phyloP scores from a whole-genome alignment of 1,140 invertebrate genomes.

The Condylostylus longicornis region DNA sequence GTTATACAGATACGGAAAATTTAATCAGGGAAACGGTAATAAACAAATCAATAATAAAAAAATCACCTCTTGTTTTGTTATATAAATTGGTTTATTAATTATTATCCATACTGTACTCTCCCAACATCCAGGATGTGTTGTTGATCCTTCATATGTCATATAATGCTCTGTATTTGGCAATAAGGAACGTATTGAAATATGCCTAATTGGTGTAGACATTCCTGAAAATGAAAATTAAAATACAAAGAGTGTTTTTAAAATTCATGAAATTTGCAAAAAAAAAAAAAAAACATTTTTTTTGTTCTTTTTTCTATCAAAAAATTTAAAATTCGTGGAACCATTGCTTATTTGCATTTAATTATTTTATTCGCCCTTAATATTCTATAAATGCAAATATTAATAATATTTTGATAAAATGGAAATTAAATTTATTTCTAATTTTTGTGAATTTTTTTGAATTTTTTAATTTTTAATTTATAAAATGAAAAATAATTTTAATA shows the following conservation, averaged over 20 bases:
- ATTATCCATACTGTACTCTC: conserved; percentile 90
- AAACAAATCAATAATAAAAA: no score
- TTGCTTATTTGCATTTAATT: no score
- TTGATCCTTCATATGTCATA: conserved; percentile 97
- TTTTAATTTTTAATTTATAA: no score
- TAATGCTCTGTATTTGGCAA: conserved; percentile 79
- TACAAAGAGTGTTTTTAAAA: background rate
- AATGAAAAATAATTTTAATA: no score
- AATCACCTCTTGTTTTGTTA: conserved; percentile 71
- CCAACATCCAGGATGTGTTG: conserved; percentile 87
- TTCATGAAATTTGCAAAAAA: background rate
- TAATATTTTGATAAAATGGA: no score
- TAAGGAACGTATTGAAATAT: conserved; percentile 66
- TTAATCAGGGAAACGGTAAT: conserved; percentile 1
- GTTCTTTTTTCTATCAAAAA: conserved; percentile 1
- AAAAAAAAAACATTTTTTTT: background rate
- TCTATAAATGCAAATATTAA: no score
- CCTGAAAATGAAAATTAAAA: conserved; percentile 39
- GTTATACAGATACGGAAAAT: no score
- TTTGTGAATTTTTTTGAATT: no score
- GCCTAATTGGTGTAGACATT: conserved; percentile 58
- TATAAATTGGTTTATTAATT: conserved; percentile 91
- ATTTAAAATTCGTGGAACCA: conserved; percentile 11
- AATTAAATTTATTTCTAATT: no score
- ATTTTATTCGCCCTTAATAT: no score